Conservation (phyloP, 2,113 vertebrate genomes). For the Cnemophilus loriae region DNA sequence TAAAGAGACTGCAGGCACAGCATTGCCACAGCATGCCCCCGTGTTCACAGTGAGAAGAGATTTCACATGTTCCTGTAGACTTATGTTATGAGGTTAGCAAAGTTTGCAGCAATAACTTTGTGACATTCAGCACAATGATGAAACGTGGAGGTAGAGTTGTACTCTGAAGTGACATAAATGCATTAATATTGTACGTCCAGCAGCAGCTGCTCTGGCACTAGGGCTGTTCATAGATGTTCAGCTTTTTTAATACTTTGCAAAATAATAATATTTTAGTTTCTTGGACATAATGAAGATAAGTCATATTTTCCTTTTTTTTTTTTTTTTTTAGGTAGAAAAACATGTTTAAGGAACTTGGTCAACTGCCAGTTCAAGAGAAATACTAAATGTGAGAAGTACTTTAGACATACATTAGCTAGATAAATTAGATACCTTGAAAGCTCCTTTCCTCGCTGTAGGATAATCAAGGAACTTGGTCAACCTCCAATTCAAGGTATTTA, state of each 20-base stretch:
- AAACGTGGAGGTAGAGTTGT: not conserved
- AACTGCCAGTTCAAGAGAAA: slow-evolving; percentile 20
- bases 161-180: not conserved
- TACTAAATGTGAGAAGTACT: not conserved
- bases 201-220: not conserved
- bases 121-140: not conserved
- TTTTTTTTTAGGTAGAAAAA: not conserved
- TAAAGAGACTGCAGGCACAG: not conserved
- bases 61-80: not conserved
- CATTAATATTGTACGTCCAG: not conserved
- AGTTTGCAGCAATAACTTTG: not conserved
- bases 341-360: not conserved
- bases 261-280: slow-evolving; percentile 25
- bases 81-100: not conserved
- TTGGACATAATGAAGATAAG: slow-evolving; percentile 40
- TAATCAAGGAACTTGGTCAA: slow-evolving; percentile 50
- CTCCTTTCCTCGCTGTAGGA: slow-evolving; percentile 29
- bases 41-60: not conserved
- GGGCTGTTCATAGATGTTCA: not conserved
- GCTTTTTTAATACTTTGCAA: not conserved
- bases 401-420: slow-evolving; percentile 8
- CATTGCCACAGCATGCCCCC: not conserved
- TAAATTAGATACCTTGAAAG: slow-evolving; percentile 43
- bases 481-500: slow-evolving; percentile 50
- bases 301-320: not conserved